Evolutionary conservation across 2,888 invertebrate species (phyloP).

Genomic region (Drosophila austrosaltans): DNA sequence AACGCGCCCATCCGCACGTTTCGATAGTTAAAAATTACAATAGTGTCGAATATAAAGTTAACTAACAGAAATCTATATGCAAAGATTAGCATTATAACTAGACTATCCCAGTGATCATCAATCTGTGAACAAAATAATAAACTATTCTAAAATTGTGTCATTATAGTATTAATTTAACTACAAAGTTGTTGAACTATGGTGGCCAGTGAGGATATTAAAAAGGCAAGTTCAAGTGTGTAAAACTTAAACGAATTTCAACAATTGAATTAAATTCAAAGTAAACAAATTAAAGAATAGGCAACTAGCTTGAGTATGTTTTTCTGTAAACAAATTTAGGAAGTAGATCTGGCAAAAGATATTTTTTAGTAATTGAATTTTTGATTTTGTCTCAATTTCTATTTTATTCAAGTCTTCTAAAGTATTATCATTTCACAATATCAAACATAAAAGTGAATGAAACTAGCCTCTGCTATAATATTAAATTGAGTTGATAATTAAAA

Average conservation of each 20-base stretch:
- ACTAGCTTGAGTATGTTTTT: too few relatives aligned
- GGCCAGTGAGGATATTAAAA: conserved; percentile 60
- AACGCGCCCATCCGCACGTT: conserved; percentile 58
- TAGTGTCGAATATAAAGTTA: neutral
- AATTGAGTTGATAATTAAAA: neutral
- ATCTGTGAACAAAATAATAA: conserved; percentile 5
- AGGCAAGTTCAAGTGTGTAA: conserved; percentile 38
- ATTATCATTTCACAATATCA: too few relatives aligned
- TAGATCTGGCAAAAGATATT: too few relatives aligned
- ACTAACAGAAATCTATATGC: conserved; percentile 12
- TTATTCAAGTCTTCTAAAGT: too few relatives aligned
- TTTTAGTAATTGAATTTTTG: too few relatives aligned
- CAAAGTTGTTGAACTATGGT: conserved; percentile 41
- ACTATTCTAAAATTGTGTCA: neutral
- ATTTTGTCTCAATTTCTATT: too few relatives aligned
- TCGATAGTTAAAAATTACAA: conserved; percentile 37
- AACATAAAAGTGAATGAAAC: neutral
- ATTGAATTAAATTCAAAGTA: neutral
- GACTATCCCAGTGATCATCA: conserved; percentile 6
- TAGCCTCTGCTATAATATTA: too few relatives aligned
- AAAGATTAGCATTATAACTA: neutral
- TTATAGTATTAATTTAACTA: neutral
- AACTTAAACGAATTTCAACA: neutral
- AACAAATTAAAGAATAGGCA: too few relatives aligned
- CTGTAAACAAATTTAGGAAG: too few relatives aligned